These are phyloP conservation scores for Neosalanx taihuensis DNA, from an alignment of 2,797 vertebrate species.

Conservation along the genomic window DNA sequence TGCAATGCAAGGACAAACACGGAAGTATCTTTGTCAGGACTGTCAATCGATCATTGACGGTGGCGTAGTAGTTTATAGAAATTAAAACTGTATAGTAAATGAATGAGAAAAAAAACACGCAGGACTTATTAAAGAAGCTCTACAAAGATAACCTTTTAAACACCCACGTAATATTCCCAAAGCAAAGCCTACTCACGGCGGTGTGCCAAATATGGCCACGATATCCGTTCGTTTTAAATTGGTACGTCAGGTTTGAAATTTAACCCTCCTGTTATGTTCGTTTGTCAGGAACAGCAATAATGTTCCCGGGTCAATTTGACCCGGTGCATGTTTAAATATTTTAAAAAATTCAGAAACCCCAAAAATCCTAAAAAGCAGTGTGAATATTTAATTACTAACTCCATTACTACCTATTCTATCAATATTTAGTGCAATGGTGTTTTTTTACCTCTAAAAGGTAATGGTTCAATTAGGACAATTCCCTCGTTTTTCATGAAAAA, in stretches of 20 bases:
- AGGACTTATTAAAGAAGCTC: not conserved
- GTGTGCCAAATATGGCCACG: not conserved
- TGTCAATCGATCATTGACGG: not conserved
- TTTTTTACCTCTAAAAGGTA: no score
- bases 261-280: no score
- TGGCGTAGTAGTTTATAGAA: not conserved
- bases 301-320: no score
- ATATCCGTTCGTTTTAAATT: not conserved
- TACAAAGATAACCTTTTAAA: not conserved
- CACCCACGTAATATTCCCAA: constrained; percentile 3
- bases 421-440: no score
- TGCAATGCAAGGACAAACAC: constrained; percentile 14
- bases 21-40: not conserved
- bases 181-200: constrained; percentile 1
- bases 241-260: constrained; percentile 1
- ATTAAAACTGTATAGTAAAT: not conserved
- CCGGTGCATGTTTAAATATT: no score
- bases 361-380: no score
- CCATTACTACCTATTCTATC: no score
- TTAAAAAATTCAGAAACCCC: no score
- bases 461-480: no score
- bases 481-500: no score
- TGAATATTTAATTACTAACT: no score
- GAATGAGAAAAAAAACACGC: not conserved
- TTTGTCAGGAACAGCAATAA: no score